Percentiles rank a stretch among this genome's conserved stretches.
phyloP scores from a whole-genome alignment of 2,113 vertebrate genomes.

The Stigmatopora argus region DNA sequence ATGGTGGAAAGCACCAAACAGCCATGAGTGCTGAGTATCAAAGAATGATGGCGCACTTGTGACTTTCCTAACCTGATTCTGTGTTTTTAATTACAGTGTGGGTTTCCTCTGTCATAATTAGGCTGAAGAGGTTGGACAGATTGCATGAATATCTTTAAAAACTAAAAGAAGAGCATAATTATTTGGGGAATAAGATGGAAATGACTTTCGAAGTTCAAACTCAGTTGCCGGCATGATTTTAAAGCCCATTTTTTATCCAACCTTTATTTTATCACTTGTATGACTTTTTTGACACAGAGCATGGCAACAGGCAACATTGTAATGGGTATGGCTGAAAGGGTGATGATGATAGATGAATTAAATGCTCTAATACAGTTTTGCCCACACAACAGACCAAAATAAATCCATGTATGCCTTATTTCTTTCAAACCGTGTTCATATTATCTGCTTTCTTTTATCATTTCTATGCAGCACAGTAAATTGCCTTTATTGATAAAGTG shows the following conservation, averaged over 20 bases:
- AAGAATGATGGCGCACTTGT: conserved; percentile 25
- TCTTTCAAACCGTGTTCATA: background rate
- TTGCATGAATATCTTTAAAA: background rate
- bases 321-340: too few species aligned
- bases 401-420: too few species aligned
- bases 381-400: too few species aligned
- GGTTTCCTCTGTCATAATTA: background rate
- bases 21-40: conserved; percentile 2
- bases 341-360: too few species aligned
- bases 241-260: background rate
- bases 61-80: conserved; percentile 1
- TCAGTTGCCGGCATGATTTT: background rate
- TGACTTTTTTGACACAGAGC: conserved; percentile 1
- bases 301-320: background rate
- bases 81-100: conserved; percentile 1
- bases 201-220: background rate
- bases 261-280: background rate
- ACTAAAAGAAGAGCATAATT: background rate
- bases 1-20: conserved; percentile 16
- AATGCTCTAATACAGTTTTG: too few species aligned
- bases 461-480: background rate
- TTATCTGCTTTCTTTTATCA: background rate
- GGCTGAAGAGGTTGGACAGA: conserved; percentile 4
- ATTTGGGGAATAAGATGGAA: background rate
- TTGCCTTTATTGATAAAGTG: background rate